Percentiles rank a stretch among this genome's conserved stretches.
Conservation (phyloP, 2,888 invertebrate species). For the Atherix ibis region DNA sequence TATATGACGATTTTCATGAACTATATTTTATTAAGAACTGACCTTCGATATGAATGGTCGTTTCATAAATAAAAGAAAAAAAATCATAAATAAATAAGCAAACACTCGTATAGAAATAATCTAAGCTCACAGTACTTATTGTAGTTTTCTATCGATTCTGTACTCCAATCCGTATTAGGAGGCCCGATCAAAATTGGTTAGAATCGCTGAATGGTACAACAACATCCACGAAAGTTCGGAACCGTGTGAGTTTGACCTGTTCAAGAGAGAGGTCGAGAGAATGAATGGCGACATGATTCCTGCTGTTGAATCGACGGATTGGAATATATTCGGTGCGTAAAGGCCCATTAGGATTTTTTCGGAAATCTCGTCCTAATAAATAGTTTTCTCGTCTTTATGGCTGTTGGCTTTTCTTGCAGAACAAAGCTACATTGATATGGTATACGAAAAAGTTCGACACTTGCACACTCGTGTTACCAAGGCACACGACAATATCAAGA, state of each 20-base stretch:
- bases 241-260: slow-evolving; percentile 59
- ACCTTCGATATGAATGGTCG: no score
- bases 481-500: slow-evolving; percentile 49
- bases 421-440: slow-evolving; percentile 50
- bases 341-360: background rate
- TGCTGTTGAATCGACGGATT: slow-evolving; percentile 52
- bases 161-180: no score
- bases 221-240: slow-evolving; percentile 56
- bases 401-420: slow-evolving; percentile 26
- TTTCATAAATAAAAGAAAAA: no score
- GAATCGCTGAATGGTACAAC: slow-evolving; percentile 73
- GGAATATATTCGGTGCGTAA: slow-evolving; percentile 58
- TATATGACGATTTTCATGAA: no score
- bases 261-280: slow-evolving; percentile 56
- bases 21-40: no score
- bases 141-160: no score
- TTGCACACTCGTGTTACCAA: slow-evolving; percentile 51
- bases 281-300: slow-evolving; percentile 55
- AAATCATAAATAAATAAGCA: no score
- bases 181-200: slow-evolving; percentile 39
- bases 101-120: no score
- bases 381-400: background rate
- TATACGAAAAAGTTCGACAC: slow-evolving; percentile 50
- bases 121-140: no score
- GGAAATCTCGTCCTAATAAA: no score